Evolutionary conservation across 1,140 invertebrate species (phyloP), one percentile per base, ranked within the genome.

Genomic region (Palaemon carinicauda): DNA sequence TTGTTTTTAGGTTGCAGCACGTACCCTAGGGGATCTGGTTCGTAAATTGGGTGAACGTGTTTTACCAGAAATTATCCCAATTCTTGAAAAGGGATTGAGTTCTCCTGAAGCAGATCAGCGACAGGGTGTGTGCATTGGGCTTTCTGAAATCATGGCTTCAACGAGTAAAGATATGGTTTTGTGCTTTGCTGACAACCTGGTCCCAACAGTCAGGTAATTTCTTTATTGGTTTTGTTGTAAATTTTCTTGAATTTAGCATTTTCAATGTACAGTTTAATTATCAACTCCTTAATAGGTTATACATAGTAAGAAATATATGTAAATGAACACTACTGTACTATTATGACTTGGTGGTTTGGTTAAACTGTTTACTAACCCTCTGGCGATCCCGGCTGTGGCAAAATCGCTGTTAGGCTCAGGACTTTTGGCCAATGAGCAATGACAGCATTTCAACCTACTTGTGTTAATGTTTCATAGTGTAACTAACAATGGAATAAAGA

Each of bases 131-230:
- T 99, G 98, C 91, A 99, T 99, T 91, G 98, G 98, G 7, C 93
- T 99, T 1, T 97, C 97, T 0, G 99, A 99, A 94, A 99, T 99
- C 89, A 98, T 99, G 95, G 95, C 95, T 3, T 98, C 98, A 56
- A 99, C 98, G 3, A 98, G 96, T 79, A 95, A 95, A 90, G 98
- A 99, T 90, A 98, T 99, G 95, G 96, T 98, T 10, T 92, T 98
- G 1, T 95, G 95, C 3, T 98, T 98, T 92, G 97, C 98, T 1
- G 97, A 99, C 91, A 98, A 96, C 90, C 92, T 99, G 77, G 97
- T 99, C n/a, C 98, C 98, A n/a, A 99, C 98, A 4, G 97, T 99
- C 10, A 93, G 93, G 92, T 93, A 89, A 87, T 89, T 27, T 24
- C 21, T 27, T 65, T 21, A 50, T 3, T 53, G 10, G 2, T 52